These are phyloP conservation scores for Ochropleura plecta DNA, from an alignment of 2,888 invertebrate species.

Conservation along the genomic window DNA sequence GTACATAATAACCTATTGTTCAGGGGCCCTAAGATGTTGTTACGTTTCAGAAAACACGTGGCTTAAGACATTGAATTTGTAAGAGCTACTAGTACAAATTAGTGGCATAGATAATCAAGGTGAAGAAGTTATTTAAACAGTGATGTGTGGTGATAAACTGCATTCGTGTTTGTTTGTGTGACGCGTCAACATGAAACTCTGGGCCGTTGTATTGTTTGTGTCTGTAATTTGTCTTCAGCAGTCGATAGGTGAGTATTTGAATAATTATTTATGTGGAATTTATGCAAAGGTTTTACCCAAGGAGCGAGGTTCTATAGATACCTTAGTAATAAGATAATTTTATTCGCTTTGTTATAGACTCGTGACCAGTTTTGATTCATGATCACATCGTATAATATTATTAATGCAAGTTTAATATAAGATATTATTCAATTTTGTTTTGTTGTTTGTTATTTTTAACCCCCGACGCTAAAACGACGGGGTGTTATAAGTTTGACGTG, in stretches of 20 bases:
- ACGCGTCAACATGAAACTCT: conserved; percentile 65
- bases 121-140: conserved; percentile 65
- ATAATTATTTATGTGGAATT: conserved; percentile 1
- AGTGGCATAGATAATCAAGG: conserved; percentile 54
- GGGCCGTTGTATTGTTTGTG: conserved; percentile 59
- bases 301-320: not conserved
- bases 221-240: conserved; percentile 59
- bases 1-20: not conserved
- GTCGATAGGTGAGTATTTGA: conserved; percentile 63
- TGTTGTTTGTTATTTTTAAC: not conserved
- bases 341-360: not conserved
- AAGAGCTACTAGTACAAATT: conserved; percentile 33
- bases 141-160: conserved; percentile 51
- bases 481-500: too few species aligned
- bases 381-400: not conserved
- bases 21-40: conserved; percentile 26
- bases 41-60: not conserved
- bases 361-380: conserved; percentile 9
- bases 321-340: not conserved
- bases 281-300: conserved; percentile 14
- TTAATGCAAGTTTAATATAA: not conserved
- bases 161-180: conserved; percentile 55
- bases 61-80: conserved; percentile 12
- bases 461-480: too few species aligned
- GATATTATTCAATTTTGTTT: not conserved